A percentile compares a stretch with the other conserved stretches of the same genome.
These are phyloP conservation scores for Caiman crocodilus DNA, from an alignment of 2,797 vertebrate species.

Conservation along the genomic window DNA sequence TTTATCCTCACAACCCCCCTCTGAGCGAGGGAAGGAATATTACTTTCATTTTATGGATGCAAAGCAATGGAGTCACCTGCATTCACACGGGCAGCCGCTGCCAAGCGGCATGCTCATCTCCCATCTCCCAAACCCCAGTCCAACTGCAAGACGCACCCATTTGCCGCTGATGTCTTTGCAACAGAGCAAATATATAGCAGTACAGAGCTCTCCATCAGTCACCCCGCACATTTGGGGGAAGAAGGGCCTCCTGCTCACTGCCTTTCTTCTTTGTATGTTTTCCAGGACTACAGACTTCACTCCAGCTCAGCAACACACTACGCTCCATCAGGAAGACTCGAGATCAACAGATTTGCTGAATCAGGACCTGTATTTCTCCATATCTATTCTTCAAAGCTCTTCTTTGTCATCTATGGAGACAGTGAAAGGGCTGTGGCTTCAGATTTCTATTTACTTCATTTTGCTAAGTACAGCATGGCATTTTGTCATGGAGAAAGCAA, in stretches of 20 bases:
- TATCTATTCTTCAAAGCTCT: neutral
- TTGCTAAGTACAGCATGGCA: neutral
- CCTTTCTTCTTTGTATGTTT: neutral
- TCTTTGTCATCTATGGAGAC: neutral
- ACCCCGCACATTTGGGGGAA: neutral
- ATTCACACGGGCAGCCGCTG: too few species aligned
- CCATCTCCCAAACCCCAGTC: neutral
- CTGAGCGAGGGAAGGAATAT: neutral
- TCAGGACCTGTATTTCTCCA: neutral
- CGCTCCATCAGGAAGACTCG: too few species aligned
- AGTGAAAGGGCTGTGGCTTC: neutral
- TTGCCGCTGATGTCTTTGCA: neutral
- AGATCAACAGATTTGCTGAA: neutral
- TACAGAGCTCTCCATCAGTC: neutral
- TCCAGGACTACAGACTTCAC: neutral
- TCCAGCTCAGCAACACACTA: neutral
- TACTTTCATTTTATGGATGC: neutral
- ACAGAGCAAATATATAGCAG: neutral
- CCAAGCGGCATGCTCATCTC: too few species aligned
- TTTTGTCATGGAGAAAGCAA: neutral
- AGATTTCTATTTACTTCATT: too few species aligned
- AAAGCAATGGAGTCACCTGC: neutral
- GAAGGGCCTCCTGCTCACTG: neutral
- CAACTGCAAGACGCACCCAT: neutral
- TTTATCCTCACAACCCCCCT: neutral